Evolutionary conservation across 2,888 invertebrate genomes (phyloP), one percentile per base, ranked within the genome.

Genomic region (Nymphalis urticae): DNA sequence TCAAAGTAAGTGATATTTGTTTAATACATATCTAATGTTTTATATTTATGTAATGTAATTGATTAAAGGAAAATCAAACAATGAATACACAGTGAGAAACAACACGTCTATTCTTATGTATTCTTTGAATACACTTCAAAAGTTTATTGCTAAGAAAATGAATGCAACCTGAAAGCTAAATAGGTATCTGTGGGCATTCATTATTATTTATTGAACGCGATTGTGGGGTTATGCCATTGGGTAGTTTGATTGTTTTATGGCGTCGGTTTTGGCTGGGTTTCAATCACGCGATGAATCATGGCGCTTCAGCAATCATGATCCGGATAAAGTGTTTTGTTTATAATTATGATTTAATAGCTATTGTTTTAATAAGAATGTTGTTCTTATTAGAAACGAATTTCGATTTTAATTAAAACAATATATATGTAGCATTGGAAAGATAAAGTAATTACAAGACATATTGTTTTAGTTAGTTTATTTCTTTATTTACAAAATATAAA

Each of bases 201-300:
- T 73, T 70, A 69, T 73, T 74, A 76, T 77, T 75, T 76, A 77
- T 76, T 71, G 72, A 64, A 62, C 65, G 65, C 61, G 56, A 48
- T 58, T 62, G 67, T 66, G 71, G 62, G 54, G 70, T 74, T 73
- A 69, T 72, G 70, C 69, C 75, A 75, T 75, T 75, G 70, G 74
- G 66, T 66, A 64, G 65, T 70, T 68, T 71, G 75, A 75, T 77
- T 76, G 75, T 75, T 75, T 75, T 68, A 73, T 68, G 60, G 64
- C 62, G 19, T 58, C 68, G 71, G 71, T 73, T 75, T 82, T 83
- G 84, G 84, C 84, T 68, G 67, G n/a, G 72, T 8, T 81, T 84
- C 84, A 84, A 83, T 77, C 80, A 76, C 63, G 70, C 69, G 69
- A 75, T 82, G 82, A 82, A 71, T 81, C 79, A 80, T 77, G 59